Conservation (phyloP, 1,140 invertebrate genomes). For the Drosophila kikkawai region DNA sequence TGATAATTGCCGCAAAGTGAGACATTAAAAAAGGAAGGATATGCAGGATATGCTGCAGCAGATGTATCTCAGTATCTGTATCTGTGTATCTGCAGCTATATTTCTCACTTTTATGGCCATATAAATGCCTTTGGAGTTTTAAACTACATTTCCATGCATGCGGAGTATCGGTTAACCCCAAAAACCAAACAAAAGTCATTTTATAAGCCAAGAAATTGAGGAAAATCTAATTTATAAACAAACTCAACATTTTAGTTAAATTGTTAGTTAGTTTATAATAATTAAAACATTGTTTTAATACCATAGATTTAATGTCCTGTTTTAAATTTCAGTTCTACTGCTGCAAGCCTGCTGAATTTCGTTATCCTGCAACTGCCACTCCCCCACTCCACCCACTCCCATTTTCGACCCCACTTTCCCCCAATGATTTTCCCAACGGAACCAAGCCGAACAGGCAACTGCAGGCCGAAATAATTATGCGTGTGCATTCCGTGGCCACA, state of each 20-base stretch:
- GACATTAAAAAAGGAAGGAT: slow-evolving; percentile 37
- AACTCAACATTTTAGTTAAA: too few species aligned
- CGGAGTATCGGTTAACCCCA: slow-evolving; percentile 63
- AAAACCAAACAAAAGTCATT: slow-evolving; percentile 8
- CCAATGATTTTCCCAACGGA: slow-evolving; percentile 15
- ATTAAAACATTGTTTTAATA: neutral
- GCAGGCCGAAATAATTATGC: slow-evolving; percentile 82
- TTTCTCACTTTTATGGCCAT: slow-evolving; percentile 56
- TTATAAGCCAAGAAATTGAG: neutral
- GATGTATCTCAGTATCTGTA: slow-evolving; percentile 10
- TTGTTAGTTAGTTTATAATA: neutral
- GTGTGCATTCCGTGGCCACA: slow-evolving; percentile 82
- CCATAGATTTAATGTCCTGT: neutral
- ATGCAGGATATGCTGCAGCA: slow-evolving; percentile 13
- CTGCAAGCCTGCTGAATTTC: neutral
- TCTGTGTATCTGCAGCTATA: slow-evolving; percentile 18
- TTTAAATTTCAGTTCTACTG: slow-evolving; percentile 5
- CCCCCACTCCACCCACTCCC: neutral
- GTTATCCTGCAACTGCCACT: neutral
- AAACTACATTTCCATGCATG: slow-evolving; percentile 69
- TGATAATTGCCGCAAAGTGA: slow-evolving; percentile 56
- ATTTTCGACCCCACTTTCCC: slow-evolving; percentile 3
- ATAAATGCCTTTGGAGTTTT: slow-evolving; percentile 26
- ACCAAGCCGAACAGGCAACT: slow-evolving; percentile 35
- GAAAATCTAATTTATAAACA: neutral